Evolutionary conservation across 2,113 vertebrate genomes (phyloP), one percentile per base, ranked within the genome.

Genomic region (Hypomesus transpacificus): DNA sequence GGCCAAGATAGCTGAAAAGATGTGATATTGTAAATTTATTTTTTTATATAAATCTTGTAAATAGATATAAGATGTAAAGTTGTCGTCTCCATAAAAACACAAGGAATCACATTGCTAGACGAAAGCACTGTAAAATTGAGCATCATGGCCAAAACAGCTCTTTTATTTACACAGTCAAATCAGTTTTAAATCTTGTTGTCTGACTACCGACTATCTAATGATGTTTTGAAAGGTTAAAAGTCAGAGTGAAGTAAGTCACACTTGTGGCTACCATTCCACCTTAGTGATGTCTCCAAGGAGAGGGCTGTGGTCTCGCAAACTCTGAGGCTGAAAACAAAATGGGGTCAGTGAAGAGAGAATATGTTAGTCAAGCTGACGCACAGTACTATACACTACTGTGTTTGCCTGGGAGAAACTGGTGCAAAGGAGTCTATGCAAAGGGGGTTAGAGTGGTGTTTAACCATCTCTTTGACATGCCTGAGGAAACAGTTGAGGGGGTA

Each of bases 351-450:
- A 69, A 83, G 74, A 77, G 80, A 78, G 60, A 75, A 46, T 21
- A 34, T 60, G 72, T 62, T 75, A 64, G 78, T 80, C 76, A 71
- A 75, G 76, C 24, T 70, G 74, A 77, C 59, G 53, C 0, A 21
- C 65, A 31, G 66, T 31, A 22, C 70, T 46, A 46, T 46, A 46
- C 39, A 46, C 1, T 46, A 46, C 9, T 46, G 39, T 46, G 74
- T 66, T 20, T 59, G 77, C 78, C 21, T 77, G 77, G 76, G 75
- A 82, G 74, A 70, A 59, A 77, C 28, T 58, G 81, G 75, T 18
- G 77, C 11, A 34, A 73, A 75, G 82, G 77, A 82, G 85, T 87
- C 88, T 89, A 87, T 89, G 89, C 90, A 91, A 89, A 83, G 78
- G 79, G 73, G 76, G 77, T 70, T 79, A 20, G 78, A 84, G 58